Conservation (phyloP, 2,797 vertebrate species). For the Tauraco hartlaubi region DNA sequence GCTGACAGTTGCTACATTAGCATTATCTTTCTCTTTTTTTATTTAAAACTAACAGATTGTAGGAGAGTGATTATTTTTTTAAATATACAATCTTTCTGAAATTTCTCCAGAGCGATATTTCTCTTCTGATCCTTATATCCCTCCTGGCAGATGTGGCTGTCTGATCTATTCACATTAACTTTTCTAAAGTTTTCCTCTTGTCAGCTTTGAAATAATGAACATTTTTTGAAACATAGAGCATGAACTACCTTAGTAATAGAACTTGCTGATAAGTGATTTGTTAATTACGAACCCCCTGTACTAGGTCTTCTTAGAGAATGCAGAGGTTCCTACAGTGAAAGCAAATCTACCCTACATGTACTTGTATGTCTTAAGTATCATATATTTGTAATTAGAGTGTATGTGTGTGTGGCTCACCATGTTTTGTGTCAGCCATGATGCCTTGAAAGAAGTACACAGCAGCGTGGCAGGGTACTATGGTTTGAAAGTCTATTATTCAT, state of each 20-base stretch:
- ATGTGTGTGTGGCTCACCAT: fast-evolving
- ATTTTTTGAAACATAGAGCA: neutral
- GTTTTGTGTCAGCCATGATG: neutral
- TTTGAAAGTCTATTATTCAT: neutral
- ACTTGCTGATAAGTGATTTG: neutral
- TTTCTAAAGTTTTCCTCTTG: neutral
- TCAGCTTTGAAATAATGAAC: slow-evolving; percentile 13
- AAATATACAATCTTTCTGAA: neutral
- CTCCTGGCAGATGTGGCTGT: neutral
- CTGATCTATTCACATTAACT: neutral
- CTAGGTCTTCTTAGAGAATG: neutral
- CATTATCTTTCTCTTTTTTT: neutral
- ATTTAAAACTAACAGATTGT: neutral
- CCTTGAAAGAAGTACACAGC: neutral
- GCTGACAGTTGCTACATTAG: neutral
- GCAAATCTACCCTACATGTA: neutral
- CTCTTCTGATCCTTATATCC: neutral
- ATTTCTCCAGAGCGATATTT: neutral
- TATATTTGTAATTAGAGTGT: neutral
- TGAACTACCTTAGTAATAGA: neutral
- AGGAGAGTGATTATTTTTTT: neutral
- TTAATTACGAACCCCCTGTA: neutral
- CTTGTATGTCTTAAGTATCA: neutral
- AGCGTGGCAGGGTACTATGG: neutral
- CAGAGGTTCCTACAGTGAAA: neutral